Evolutionary conservation across 2,888 invertebrate species (phyloP), one percentile per base, ranked within the genome.

Genomic region (Neoaliturus tenellus): DNA sequence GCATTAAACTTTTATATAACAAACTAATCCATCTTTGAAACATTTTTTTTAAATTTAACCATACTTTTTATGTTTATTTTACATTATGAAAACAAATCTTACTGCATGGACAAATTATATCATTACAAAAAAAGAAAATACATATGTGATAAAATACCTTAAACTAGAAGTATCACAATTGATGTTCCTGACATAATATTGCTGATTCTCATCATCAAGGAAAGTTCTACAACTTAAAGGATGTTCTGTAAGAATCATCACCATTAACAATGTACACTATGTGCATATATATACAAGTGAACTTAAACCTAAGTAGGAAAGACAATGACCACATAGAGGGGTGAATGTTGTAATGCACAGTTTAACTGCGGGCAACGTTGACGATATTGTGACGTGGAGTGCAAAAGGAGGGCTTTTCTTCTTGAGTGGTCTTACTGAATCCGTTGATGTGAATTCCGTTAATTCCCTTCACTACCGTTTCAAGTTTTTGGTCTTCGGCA

Each of bases 401-500:
- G 48, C 75, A 75, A 31, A 75, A 75, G 5, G 71, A 39, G 5
- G 71, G 71, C 71, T 71, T 71, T 39, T 71, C 71, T 20, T 35
- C 71, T 71, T 28, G 67, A 20, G 31, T 33, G 8, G 25, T 28
- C 35, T 71, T 71, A n/a, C 35, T 23, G 28, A 35, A 71, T 23
- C 71, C 41, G 10, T 35, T 35, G 20, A 71, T 71, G 10, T 71
- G 71, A 10, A 71, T 35, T 39, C 39, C 71, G 23, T 71, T 71
- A 4, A 39, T 35, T 2, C 39, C 39, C 5, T 39, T 71, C n/a
- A 39, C 71, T 2, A 71, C 71, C 5, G 71, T n/a, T 20, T 71
- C 39, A 14, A 71, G 23, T 33, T 69, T 69, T 6, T 8, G 5
- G 6, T 25, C 28, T 1, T 62, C 62, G 1, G 28, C 3, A 14